Evolutionary conservation across 2,797 vertebrate genomes (phyloP).

Genomic region (Scleropages formosus): DNA sequence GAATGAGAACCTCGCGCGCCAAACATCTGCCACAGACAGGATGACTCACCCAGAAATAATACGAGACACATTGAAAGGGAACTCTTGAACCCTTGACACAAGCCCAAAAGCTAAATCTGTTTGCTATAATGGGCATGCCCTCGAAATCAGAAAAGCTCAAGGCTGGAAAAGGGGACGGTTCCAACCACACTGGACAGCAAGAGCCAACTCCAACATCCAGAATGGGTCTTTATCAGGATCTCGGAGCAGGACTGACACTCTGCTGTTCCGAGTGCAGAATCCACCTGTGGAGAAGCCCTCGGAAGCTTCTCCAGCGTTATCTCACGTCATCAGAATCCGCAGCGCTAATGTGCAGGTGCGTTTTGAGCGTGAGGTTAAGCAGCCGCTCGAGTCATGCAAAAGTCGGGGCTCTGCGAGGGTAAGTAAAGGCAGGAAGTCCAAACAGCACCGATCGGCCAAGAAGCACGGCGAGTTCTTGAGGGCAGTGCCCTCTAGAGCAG

Average conservation of each 20-base stretch:
- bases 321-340: not conserved
- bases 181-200: not conserved
- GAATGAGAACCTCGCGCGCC: not conserved
- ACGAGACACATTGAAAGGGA: not conserved
- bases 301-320: slow-evolving; percentile 2
- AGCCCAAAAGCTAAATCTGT: not conserved
- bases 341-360: no score
- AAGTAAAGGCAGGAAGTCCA: no score
- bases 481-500: not conserved
- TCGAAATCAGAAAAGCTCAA: not conserved
- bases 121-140: slow-evolving; percentile 15
- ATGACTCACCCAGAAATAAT: slow-evolving; percentile 23
- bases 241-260: not conserved
- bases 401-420: no score
- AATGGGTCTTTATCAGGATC: not conserved
- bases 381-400: no score
- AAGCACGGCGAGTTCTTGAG: no score
- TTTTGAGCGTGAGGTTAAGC: no score
- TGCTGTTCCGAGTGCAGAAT: not conserved
- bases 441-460: no score
- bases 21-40: slow-evolving; percentile 3
- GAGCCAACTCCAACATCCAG: not conserved
- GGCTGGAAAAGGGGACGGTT: not conserved
- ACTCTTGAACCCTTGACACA: slow-evolving; percentile 26
- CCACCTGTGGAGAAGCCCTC: slow-evolving; percentile 13